A percentile compares a stretch with the other conserved stretches of the same genome.
Conservation (phyloP, 2,888 invertebrate species). For the Caenorhabditis sinica region DNA sequence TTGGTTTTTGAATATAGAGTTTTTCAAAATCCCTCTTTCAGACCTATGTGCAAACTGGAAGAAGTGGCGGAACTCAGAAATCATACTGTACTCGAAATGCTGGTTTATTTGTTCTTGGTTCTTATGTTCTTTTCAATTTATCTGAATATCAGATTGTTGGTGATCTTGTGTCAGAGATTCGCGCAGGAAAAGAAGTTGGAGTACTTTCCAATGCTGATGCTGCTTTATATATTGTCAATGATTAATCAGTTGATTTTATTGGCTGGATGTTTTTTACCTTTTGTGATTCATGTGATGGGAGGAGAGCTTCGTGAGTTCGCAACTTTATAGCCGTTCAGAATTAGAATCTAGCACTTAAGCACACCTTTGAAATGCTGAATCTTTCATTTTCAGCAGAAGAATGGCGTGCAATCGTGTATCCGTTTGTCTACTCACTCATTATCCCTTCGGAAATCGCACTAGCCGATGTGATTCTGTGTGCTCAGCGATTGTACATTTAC, state of each 20-base stretch:
- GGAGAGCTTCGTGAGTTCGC: too few species aligned
- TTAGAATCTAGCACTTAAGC: too few species aligned
- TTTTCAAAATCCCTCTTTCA: too few species aligned
- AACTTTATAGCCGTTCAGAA: not conserved
- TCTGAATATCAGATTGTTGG: constrained; percentile 8
- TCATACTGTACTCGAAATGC: not conserved
- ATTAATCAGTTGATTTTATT: constrained; percentile 9
- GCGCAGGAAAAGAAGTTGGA: not conserved
- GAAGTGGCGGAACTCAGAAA: not conserved
- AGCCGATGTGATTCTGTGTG: constrained; percentile 32
- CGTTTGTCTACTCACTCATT: constrained; percentile 28
- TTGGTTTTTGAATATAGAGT: too few species aligned
- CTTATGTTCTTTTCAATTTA: constrained; percentile 11
- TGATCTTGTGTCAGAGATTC: constrained; percentile 6
- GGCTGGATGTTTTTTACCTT: not conserved
- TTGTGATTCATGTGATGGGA: not conserved
- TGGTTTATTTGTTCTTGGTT: not conserved
- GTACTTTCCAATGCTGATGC: constrained; percentile 42
- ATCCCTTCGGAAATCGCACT: constrained; percentile 31
- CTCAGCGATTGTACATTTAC: constrained; percentile 10
- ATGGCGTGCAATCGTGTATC: constrained; percentile 1
- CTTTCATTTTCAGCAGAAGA: not conserved
- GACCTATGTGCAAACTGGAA: constrained; percentile 1
- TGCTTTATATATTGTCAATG: not conserved
- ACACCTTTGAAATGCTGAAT: not conserved